A percentile compares a stretch with the other conserved stretches of the same genome.
Evolutionary conservation across 2,797 vertebrate genomes (phyloP).

Genomic region (Platyrinchus mystaceus): DNA sequence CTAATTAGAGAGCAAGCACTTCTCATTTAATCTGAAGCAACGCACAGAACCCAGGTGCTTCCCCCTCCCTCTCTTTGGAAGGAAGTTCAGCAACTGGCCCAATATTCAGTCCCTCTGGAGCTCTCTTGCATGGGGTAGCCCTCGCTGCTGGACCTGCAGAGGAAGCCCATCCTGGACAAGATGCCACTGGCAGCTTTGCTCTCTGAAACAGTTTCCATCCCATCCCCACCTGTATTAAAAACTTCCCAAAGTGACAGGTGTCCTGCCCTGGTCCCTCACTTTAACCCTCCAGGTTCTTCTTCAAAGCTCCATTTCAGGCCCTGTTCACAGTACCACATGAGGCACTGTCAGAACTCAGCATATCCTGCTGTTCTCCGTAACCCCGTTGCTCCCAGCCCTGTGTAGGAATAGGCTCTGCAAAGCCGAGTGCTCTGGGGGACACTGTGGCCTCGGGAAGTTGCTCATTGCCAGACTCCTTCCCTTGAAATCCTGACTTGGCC

Average conservation of each 20-base stretch:
- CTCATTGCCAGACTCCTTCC: neutral
- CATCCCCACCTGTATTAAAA: neutral
- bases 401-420: fast-evolving
- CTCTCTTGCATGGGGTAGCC: neutral
- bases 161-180: fast-evolving
- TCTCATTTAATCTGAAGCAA: neutral
- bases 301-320: neutral
- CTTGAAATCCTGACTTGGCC: neutral
- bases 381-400: fast-evolving
- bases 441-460: fast-evolving
- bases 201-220: neutral
- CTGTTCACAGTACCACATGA: fast-evolving
- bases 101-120: fast-evolving
- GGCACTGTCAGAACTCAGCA: neutral
- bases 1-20: neutral
- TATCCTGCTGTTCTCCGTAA: neutral
- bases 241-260: fast-evolving
- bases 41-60: fast-evolving
- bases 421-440: fast-evolving
- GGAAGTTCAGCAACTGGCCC: neutral
- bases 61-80: neutral
- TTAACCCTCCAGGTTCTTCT: neutral
- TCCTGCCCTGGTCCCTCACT: neutral
- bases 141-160: fast-evolving
- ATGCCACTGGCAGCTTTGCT: neutral